Base-by-base conservation (phyloP, 2,888 invertebrate species). In the Habroteleia sp. region DNA sequence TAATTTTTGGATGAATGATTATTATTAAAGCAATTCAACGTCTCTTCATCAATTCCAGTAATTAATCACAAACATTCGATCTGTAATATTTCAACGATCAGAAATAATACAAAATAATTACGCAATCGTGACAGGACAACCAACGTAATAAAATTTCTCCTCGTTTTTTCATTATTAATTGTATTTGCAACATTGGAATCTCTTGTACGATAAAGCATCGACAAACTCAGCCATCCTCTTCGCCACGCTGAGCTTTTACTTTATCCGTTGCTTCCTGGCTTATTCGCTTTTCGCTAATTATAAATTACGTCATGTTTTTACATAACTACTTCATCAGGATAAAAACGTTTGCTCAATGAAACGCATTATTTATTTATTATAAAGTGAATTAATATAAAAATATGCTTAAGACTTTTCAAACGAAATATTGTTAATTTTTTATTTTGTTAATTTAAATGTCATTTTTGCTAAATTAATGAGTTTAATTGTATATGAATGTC, bases 191-290 rank as follows among this genome's bases (percentile, higher is more conserved):
- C 44, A 77, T 76, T 60, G 73, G 29, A 56, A 73, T 77, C 69
- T 52, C 62, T 46, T 39, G 65, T 41, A 56, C 44, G 58, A 33
- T 29, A 48, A 42, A 60, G 72, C 56, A 48, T 31, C 54, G 69
- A 63, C 54, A 48, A 35, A 56, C 60, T 65, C 62, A 39, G 58
- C 29, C 50, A 17, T 54, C n/a, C n/a, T 77, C 66, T 71, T 68
- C 66, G 46, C 66, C 41, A 65, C 66, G 41, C 31, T 65, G 58
- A 54, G 77, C 68, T 69, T 77, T 77, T 48, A 65, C 77, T 77
- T 75, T 54, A 60, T 44, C 31, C 50, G 35, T 14, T 54, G 33
- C 42, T 65, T 72, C 37, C 44, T 60, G 69, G 52, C 60, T 52
- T 68, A 72, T 50, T 50, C 25, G 25, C 3, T 3, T 42, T 39